Evolutionary conservation across 1,140 invertebrate genomes (phyloP).

Genomic region (Drosophila pectinifera): DNA sequence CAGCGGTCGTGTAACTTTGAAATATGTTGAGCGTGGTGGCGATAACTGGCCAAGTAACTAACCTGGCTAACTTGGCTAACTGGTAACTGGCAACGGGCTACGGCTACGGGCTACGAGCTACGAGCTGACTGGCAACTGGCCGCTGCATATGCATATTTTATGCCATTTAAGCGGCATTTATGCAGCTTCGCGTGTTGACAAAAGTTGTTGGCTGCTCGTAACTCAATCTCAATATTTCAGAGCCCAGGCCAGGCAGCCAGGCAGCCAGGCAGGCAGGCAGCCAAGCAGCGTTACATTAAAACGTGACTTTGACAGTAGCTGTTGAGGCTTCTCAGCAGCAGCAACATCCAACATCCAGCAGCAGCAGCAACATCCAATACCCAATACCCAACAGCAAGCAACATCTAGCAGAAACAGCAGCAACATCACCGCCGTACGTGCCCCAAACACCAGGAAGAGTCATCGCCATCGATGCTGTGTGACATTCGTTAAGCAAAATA

Average conservation of each 20-base stretch:
- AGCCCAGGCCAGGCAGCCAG: constrained; percentile 14
- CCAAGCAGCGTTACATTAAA: constrained; percentile 73
- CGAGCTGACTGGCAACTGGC: constrained; percentile 36
- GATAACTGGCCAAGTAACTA: constrained; percentile 78
- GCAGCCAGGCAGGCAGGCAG: constrained; percentile 40
- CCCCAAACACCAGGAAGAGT: constrained; percentile 42
- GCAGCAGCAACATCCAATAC: constrained; percentile 55
- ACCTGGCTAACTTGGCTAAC: constrained; percentile 47
- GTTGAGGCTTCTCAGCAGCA: constrained; percentile 69
- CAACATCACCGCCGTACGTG: constrained; percentile 40
- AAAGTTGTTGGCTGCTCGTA: constrained; percentile 81
- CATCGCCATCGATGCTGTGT: constrained; percentile 54
- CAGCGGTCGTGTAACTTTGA: constrained; percentile 76
- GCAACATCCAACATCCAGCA: constrained; percentile 37
- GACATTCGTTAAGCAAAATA: constrained; percentile 81
- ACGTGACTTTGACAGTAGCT: constrained; percentile 82
- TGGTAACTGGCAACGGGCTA: constrained; percentile 41
- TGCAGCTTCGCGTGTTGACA: constrained; percentile 81
- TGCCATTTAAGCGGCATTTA: constrained; percentile 81
- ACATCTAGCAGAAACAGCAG: constrained; percentile 23
- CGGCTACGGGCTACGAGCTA: constrained; percentile 1
- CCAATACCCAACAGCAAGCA: constrained; percentile 52
- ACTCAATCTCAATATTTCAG: constrained; percentile 82
- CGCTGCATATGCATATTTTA: constrained; percentile 79
- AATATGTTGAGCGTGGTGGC: constrained; percentile 77